Evolutionary conservation across 2,888 invertebrate species (phyloP), one percentile per base, ranked within the genome.

Genomic region (Coelopa pilipes): DNA sequence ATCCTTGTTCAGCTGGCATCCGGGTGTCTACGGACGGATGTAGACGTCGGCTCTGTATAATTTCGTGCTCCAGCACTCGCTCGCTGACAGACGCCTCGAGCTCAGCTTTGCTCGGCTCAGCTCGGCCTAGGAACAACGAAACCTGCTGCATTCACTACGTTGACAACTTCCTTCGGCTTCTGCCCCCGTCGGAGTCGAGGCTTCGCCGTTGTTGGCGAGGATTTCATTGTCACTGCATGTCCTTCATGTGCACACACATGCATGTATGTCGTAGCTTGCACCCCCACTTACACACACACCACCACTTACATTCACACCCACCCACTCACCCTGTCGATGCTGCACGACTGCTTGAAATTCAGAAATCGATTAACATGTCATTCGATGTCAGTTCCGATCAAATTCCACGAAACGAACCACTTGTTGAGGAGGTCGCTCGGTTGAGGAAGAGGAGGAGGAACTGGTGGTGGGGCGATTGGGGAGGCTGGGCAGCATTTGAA

Each of bases 291-390:
- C 24, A 24, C 62, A 45, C 19, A 1, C 62, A 62, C 34, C 21
- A 19, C 12, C 34, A n/a, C 24, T 24, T 13, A 4, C 24, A 34
- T 24, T 24, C n/a, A 34, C 34, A n/a, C 34, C 34, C 34, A 21
- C 19, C n/a, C 24, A 24, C n/a, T 62, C 24, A 24, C n/a, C 34
- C 34, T 24, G 62, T 34, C n/a, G n/a, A 45, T 34, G n/a, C n/a
- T n/a, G n/a, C 62, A 34, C 62, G 15, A 62, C 34, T 34, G 45
- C 34, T 62, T 62, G 15, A 62, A 34, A 1, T 34, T 62, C 62
- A 24, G 9, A 62, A 62, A 62, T 62, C 13, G 57, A 13, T 57
- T 57, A 21, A 17, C 19, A 57, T 57, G 57, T 19, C 57, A 57
- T 57, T 57, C 19, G 12, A 34, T 34, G 57, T 21, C 57, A 17